Conservation (phyloP, 1,140 invertebrate species). For the Drosophila takahashii region DNA sequence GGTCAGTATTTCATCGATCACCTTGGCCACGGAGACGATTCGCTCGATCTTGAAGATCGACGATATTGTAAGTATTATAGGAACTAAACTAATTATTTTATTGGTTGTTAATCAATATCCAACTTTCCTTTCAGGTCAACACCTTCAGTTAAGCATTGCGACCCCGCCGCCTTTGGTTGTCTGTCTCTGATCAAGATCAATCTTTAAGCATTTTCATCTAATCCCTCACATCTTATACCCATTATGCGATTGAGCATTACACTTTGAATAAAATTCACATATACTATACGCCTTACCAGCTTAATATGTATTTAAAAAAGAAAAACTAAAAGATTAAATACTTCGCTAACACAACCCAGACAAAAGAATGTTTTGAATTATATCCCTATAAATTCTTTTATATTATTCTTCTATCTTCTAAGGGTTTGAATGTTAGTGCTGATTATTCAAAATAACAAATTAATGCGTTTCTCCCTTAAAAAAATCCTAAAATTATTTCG, state of each 20-base stretch:
- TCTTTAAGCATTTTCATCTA: slow-evolving; percentile 64
- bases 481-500: too few species aligned
- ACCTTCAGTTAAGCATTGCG: slow-evolving; percentile 70
- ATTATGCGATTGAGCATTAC: slow-evolving; percentile 50
- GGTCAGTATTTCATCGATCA: slow-evolving; percentile 97
- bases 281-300: slow-evolving; percentile 61
- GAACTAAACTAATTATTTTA: background rate
- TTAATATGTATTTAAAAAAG: slow-evolving; percentile 61
- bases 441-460: too few species aligned
- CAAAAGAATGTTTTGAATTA: background rate
- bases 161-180: background rate
- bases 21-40: slow-evolving; percentile 98
- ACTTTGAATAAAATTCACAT: slow-evolving; percentile 77
- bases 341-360: slow-evolving; percentile 44
- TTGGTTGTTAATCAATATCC: background rate
- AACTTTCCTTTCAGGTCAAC: slow-evolving; percentile 62
- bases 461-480: too few species aligned
- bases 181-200: slow-evolving; percentile 43
- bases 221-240: slow-evolving; percentile 37
- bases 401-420: too few species aligned
- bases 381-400: background rate
- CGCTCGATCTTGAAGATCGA: slow-evolving; percentile 99
- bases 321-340: slow-evolving; percentile 48
- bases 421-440: too few species aligned
- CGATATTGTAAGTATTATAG: slow-evolving; percentile 92